Conservation (phyloP, 1,140 invertebrate genomes). For the Geopemphigus sp. region DNA sequence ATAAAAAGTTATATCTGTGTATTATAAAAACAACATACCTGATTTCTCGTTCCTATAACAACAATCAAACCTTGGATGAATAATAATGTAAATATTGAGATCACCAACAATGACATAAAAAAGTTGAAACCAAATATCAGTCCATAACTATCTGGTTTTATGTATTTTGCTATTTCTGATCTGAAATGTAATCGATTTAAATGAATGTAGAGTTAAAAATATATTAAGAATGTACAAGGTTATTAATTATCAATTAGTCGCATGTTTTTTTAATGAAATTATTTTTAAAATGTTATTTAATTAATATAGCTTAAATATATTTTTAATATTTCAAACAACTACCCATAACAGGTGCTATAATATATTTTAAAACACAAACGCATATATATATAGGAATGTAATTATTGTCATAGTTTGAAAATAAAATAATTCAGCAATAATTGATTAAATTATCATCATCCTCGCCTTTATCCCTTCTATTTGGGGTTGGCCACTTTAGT, state of each 20-base stretch:
- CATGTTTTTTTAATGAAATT: too few species aligned
- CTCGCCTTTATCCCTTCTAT: too few species aligned
- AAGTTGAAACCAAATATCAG: conserved; percentile 89
- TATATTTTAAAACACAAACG: too few species aligned
- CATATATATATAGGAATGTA: too few species aligned
- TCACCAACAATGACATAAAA: conserved; percentile 74
- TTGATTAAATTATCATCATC: too few species aligned
- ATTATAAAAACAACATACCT: background rate
- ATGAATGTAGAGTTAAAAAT: too few species aligned
- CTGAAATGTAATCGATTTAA: conserved; percentile 58
- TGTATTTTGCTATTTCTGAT: conserved; percentile 76
- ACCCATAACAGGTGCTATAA: too few species aligned
- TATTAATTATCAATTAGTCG: too few species aligned
- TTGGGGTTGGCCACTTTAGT: too few species aligned
- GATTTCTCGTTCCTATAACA: conserved; percentile 34
- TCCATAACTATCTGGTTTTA: conserved; percentile 80
- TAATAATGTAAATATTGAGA: conserved; percentile 73
- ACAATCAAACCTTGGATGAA: conserved; percentile 56
- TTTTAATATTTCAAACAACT: background rate
- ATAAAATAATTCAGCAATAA: too few species aligned
- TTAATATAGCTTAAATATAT: background rate
- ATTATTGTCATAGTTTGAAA: too few species aligned
- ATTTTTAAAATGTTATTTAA: background rate
- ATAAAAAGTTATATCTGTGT: background rate
- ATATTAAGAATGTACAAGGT: too few species aligned